Evolutionary conservation across 2,888 invertebrate species (phyloP), one percentile per base, ranked within the genome.

Genomic region (Thymelicus lineola): DNA sequence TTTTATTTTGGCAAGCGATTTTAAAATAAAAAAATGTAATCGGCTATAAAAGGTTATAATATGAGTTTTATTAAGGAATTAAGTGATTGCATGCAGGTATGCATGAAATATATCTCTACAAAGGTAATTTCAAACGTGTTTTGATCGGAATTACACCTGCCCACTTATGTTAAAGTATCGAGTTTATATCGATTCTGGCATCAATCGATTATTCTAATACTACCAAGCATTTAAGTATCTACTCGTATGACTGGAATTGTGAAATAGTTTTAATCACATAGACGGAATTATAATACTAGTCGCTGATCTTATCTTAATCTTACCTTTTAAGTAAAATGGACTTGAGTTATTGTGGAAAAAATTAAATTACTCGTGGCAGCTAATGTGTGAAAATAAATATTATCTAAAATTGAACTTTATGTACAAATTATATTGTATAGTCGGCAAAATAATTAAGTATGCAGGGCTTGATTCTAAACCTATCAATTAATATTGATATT

Each of bases 71-170:
- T 28, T 28, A 28, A 5, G 28, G 28, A 28, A 28, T 28, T 28
- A 28, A 28, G 28, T 28, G 28, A 28, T 28, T 28, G 28, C 28
- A 28, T 28, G 28, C 12, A 42, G 7, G 10, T 38, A 15, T 14
- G 9, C 7, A 50, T 53, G 17, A 53, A 20, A 20, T 20, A 20
- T 53, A 20, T 53, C 53, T 50, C 17, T 12, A 17, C 50, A 17
- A 53, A 20, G 53, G 10, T 53, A 72, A 74, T 71, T 65, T 64
- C 60, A 72, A 76, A 75, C 75, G 68, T 69, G 75, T 75, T 75
- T 73, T 77, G 77, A 80, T 79, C 79, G 79, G 79, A 79, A 80
- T 80, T 78, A 77, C 76, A 78, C 77, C 77, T 76, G 75, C 75
- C 75, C 73, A 73, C 75, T 77, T 77, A 76, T 75, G 74, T 76